Evolutionary conservation across 2,797 vertebrate genomes (phyloP), one percentile per base, ranked within the genome.

Genomic region (Pelochelys cantorii): DNA sequence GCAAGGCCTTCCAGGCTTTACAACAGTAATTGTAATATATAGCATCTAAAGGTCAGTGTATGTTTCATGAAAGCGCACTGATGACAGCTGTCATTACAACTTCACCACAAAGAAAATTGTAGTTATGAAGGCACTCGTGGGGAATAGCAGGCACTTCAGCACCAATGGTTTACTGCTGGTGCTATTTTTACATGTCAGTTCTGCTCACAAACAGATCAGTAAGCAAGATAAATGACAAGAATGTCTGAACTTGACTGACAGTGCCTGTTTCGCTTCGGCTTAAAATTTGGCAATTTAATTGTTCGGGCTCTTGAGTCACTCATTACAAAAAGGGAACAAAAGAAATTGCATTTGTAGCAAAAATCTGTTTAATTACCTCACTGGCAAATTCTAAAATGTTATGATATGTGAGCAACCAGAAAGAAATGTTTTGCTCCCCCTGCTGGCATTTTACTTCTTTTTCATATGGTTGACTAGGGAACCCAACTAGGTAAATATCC

Each of bases 1-100:
- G 31, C 81, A 96, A 94, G 57, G 83, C 81, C 89, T 79, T 83
- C 65, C 75, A 95, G 96, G 90, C 78, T 94, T 84, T 93, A 81
- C 77, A 96, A 79, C 20, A 84, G 83, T 90, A 95, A 95, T 96
- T 97, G 88, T 95, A 97, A 95, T 60, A 81, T 85, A 94, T 27
- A 91, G 53, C 81, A 89, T 93, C 54, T 94, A 97, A 98, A 97
- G 96, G 94, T 97, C 97, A 97, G 79, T 80, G 74, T 96, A 92
- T 93, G 84, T 94, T 97, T 97, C 86, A 74, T 95, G 90, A 93
- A 96, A 97, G 86, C 89, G 90, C 93, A 62, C 90, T 87, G 75
- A 95, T 94, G 96, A 97, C 97, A 97, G 94, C 94, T 98, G 93
- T 97, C 96, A 96, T 97, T 97, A 96, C 94, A 96, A 86, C 89